A percentile compares a stretch with the other conserved stretches of the same genome.
These are phyloP conservation scores for Drosophila mayri DNA, from an alignment of 1,140 invertebrate species.

Conservation along the genomic window DNA sequence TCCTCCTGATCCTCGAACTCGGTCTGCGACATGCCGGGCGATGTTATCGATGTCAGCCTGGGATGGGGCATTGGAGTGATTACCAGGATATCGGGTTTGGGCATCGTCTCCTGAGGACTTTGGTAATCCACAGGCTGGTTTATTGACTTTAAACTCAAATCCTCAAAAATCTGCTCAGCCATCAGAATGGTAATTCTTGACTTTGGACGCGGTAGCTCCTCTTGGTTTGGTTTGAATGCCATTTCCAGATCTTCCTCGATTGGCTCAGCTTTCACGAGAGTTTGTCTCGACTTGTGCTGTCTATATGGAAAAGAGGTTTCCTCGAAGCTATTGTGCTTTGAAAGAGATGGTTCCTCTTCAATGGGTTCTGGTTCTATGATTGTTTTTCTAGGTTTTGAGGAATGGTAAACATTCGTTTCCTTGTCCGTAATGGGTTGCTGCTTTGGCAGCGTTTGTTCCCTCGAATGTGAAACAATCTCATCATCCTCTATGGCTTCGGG, in stretches of 20 bases:
- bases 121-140: neutral
- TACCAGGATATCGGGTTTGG: neutral
- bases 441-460: no score
- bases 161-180: neutral
- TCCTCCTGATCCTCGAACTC: conserved; percentile 60
- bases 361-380: conserved; percentile 21
- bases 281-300: neutral
- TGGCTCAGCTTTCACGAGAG: conserved; percentile 12
- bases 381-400: conserved; percentile 12
- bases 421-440: no score
- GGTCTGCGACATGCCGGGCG: conserved; percentile 48
- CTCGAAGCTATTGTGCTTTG: neutral
- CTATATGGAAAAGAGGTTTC: no score
- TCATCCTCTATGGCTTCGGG: neutral
- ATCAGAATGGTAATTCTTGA: conserved; percentile 8
- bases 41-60: neutral
- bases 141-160: neutral
- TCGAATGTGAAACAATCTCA: no score
- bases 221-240: neutral
- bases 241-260: conserved; percentile 15
- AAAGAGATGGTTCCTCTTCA: conserved; percentile 9
- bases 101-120: neutral
- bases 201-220: neutral
- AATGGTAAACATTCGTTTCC: neutral
- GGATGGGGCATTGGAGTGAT: conserved; percentile 10